Evolutionary conservation across 2,888 invertebrate genomes (phyloP), one percentile per base, ranked within the genome.

Genomic region (Petrolisthes manimaculis): DNA sequence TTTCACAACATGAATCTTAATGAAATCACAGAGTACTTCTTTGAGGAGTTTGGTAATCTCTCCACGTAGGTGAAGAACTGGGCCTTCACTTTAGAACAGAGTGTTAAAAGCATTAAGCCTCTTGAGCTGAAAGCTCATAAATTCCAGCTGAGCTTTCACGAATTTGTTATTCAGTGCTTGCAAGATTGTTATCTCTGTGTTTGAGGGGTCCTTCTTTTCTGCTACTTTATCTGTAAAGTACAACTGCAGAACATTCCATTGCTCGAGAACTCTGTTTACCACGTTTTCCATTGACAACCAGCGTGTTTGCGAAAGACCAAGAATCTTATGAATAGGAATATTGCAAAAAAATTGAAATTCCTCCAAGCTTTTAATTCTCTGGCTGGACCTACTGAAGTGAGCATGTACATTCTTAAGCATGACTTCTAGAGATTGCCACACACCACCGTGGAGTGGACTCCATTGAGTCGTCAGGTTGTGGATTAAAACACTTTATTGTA

Each of bases 11-110:
- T 74, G 54, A n/a, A 84, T 53, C 77, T 84, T 84, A 8, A 84
- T 12, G 55, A 75, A 84, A 37, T 84, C 67, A 77, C 84, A 77
- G 61, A 77, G 84, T 77, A 84, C 78, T 77, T 84, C 84, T 77
- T 84, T 84, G 77, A 77, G n/a, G n/a, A n/a, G n/a, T n/a, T n/a
- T n/a, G n/a, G n/a, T n/a, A n/a, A n/a, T n/a, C n/a, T n/a, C n/a
- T n/a, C n/a, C n/a, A n/a, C n/a, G n/a, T n/a, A n/a, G n/a, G n/a
- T n/a, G n/a, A n/a, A n/a, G n/a, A n/a, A n/a, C n/a, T n/a, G n/a
- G n/a, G n/a, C n/a, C n/a, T n/a, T n/a, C n/a, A n/a, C n/a, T n/a
- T n/a, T n/a, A n/a, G n/a, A n/a, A n/a, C n/a, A n/a, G n/a, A n/a
- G n/a, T n/a, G n/a, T n/a, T n/a, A n/a, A n/a, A n/a, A n/a, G n/a